Evolutionary conservation across 2,888 invertebrate genomes (phyloP).

Genomic region (Drosophila sordidula): DNA sequence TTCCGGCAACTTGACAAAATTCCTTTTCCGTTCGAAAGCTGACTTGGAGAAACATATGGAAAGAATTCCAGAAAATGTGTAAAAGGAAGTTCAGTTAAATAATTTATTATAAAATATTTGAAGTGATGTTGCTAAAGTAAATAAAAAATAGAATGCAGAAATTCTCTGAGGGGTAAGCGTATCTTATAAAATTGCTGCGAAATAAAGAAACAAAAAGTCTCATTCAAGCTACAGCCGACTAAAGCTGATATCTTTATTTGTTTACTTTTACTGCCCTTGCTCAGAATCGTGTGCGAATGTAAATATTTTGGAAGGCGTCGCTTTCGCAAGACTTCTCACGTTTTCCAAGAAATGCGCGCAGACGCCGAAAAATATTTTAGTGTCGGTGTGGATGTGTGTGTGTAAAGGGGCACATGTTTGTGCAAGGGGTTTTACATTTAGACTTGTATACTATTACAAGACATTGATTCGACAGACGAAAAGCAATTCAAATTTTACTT

Average conservation of each 20-base stretch:
- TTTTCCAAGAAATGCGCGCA: conserved; percentile 26
- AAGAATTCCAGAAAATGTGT: neutral
- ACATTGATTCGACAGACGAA: too few relatives aligned
- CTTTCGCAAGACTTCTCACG: neutral
- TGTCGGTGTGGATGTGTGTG: neutral
- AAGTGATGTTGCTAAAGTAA: neutral
- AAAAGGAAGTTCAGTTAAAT: neutral
- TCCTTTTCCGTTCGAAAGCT: conserved; percentile 2
- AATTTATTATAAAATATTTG: neutral
- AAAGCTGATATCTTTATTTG: conserved; percentile 2
- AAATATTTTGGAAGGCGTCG: conserved; percentile 11
- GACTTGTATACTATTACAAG: too few relatives aligned
- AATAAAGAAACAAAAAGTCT: neutral
- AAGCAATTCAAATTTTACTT: too few relatives aligned
- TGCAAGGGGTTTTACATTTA: neutral
- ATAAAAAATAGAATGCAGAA: neutral
- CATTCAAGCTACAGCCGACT: neutral
- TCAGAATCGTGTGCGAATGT: neutral
- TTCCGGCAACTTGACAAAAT: neutral
- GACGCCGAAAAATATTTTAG: conserved; percentile 1
- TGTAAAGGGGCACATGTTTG: neutral
- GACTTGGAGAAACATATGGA: neutral
- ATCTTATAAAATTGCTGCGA: neutral
- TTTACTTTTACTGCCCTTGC: conserved; percentile 4
- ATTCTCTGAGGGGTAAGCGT: conserved; percentile 4